Evolutionary conservation across 30 jellyfish, hydroid and myxozoan genomes (phyloP).

Genomic region (Catostylus mosaicus): DNA sequence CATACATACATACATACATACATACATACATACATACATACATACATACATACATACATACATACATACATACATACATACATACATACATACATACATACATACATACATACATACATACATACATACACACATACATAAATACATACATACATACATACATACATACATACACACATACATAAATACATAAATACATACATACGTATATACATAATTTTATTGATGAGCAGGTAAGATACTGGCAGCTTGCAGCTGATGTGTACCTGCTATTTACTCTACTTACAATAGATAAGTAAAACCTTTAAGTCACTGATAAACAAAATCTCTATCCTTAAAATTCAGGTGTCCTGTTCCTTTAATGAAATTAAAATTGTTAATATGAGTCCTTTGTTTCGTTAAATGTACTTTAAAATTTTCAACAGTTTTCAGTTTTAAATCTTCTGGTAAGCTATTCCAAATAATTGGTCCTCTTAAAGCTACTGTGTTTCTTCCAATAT

Average conservation of each 20-base stretch:
- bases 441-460: conserved; percentile 27
- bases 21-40: conserved; percentile 28
- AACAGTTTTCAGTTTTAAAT: conserved; percentile 11
- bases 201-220: conserved; percentile 8
- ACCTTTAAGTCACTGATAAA: conserved; percentile 3
- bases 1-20: conserved; percentile 28
- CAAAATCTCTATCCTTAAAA: conserved; percentile 14
- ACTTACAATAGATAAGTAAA: neutral
- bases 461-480: conserved; percentile 35
- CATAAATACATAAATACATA: conserved; percentile 4
- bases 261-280: conserved; percentile 17
- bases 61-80: conserved; percentile 20
- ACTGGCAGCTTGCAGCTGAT: too few relatives aligned
- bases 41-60: conserved; percentile 36
- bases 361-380: neutral
- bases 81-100: conserved; percentile 16
- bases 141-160: conserved; percentile 21
- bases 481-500: conserved; percentile 13
- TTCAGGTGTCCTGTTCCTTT: conserved; percentile 19
- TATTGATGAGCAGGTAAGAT: conserved; percentile 12
- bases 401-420: conserved; percentile 10
- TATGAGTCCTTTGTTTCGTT: neutral
- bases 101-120: conserved; percentile 16
- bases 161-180: conserved; percentile 1
- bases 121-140: conserved; percentile 10